Evolutionary conservation across 1,140 invertebrate species (phyloP), one percentile per base, ranked within the genome.

Genomic region (Diorhabda carinulata): DNA sequence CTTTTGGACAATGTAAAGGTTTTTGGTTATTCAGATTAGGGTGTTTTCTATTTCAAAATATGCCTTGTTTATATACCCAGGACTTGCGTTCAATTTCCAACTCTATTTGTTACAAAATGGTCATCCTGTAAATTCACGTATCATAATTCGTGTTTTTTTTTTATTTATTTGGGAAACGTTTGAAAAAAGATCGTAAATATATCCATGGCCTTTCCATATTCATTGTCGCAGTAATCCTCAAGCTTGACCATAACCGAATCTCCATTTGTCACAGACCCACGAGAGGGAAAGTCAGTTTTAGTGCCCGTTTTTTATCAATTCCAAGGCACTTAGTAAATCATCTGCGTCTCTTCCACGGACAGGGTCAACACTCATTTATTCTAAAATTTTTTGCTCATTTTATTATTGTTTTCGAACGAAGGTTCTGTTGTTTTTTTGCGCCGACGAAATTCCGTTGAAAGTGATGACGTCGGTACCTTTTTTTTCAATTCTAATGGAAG

Each of bases 321-420:
- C 8, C 7, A 43, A 43, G 3, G 61, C 61, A 62, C 61, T 62
- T 42, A 62, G 41, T 62, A 62, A 62, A 62, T 62, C 61, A 62
- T 62, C 43, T 43, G 41, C 44, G 61, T 62, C 61, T 41, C 6
- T 43, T 62, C 43, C 61, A 62, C 41, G 41, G 61, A 44, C 3
- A 8, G 43, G 61, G 61, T n/a, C 61, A 59, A 5, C n/a, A 10
- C 7, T 59, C 58, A 10, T 59, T 59, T 59, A 43, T 62, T 62
- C 43, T 43, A 62, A 41, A 41, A 4, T 62, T 62, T 62, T 62
- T 62, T 62, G 61, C 61, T n/a, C 61, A 47, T 62, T 62, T 62
- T 43, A 62, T 62, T 62, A 62, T 62, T 62, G 61, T 62, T 62
- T 62, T 62, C 61, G 61, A 43, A n/a, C 47, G 47, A 6, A 52